These are phyloP conservation scores for Drosophila erecta DNA, from an alignment of 1,140 invertebrate genomes.

Conservation along the genomic window DNA sequence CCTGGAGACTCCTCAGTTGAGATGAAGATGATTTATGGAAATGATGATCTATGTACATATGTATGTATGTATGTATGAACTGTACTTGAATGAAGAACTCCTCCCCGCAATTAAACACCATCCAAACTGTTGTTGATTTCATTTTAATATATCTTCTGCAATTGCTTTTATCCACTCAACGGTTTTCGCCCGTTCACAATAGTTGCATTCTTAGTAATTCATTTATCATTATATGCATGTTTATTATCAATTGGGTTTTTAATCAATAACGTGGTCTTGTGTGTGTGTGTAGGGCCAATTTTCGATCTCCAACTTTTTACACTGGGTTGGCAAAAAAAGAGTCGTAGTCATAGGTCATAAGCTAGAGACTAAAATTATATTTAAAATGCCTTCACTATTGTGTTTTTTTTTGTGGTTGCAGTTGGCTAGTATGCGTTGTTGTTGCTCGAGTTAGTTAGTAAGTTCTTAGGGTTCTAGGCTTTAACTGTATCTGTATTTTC, in stretches of 20 bases:
- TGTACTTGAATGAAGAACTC: neutral
- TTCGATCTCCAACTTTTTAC: constrained; percentile 64
- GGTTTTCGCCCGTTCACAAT: constrained; percentile 65
- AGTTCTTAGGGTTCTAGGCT: constrained; percentile 56
- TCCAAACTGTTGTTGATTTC: constrained; percentile 41
- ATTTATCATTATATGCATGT: constrained; percentile 34
- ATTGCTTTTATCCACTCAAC: constrained; percentile 65
- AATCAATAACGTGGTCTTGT: constrained; percentile 42
- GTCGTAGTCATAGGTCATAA: constrained; percentile 35
- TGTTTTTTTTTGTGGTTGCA: constrained; percentile 38
- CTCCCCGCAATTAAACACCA: constrained; percentile 39
- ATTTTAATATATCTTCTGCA: constrained; percentile 49
- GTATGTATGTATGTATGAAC: too few relatives aligned
- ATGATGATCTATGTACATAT: neutral
- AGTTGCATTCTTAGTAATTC: constrained; percentile 47
- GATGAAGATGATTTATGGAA: neutral
- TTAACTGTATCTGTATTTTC: constrained; percentile 10
- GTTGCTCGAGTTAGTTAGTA: constrained; percentile 61
- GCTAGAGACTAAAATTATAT: constrained; percentile 49
- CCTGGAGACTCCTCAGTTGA: neutral
- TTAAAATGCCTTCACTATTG: constrained; percentile 57
- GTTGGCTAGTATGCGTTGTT: constrained; percentile 76
- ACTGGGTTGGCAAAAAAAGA: constrained; percentile 58
- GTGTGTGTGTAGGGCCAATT: constrained; percentile 19
- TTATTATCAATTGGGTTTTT: constrained; percentile 52